phyloP scores from a whole-genome alignment of 2,113 vertebrate species.

The Piprites chloris region DNA sequence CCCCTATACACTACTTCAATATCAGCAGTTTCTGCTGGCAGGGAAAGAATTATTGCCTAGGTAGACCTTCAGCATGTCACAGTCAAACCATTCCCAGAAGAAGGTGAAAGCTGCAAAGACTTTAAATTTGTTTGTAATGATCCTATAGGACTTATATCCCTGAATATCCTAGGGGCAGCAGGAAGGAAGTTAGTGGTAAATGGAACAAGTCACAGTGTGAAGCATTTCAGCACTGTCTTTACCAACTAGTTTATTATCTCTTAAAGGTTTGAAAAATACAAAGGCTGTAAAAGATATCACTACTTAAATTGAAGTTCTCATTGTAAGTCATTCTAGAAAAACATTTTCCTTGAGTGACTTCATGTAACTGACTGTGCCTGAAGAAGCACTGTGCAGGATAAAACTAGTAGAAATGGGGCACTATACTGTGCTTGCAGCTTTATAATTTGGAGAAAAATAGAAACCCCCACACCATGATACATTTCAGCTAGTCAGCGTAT shows the following conservation, averaged over 20 bases:
- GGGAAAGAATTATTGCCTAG: background rate
- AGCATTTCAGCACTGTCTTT: slow-evolving; percentile 10
- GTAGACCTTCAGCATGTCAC: background rate
- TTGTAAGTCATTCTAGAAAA: background rate
- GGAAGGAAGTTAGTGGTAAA: background rate
- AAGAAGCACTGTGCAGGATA: background rate
- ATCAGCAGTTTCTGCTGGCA: background rate
- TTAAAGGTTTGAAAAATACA: slow-evolving; percentile 1
- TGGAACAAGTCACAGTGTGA: slow-evolving; percentile 45
- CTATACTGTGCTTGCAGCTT: background rate
- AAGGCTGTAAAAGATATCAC: background rate
- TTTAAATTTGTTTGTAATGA: background rate
- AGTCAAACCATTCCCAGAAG: background rate
- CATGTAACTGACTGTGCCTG: background rate
- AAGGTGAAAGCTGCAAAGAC: background rate
- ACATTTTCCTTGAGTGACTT: background rate
- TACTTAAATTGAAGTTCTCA: background rate
- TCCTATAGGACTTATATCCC: background rate
- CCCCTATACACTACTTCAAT: background rate
- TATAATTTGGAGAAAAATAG: background rate
- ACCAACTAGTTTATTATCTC: background rate
- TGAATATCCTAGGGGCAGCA: background rate
- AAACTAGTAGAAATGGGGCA: background rate
- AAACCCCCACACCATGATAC: background rate
- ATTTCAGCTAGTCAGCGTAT: background rate